Base-by-base conservation (phyloP, 2,113 vertebrate species). In the Polyodon spathula region DNA sequence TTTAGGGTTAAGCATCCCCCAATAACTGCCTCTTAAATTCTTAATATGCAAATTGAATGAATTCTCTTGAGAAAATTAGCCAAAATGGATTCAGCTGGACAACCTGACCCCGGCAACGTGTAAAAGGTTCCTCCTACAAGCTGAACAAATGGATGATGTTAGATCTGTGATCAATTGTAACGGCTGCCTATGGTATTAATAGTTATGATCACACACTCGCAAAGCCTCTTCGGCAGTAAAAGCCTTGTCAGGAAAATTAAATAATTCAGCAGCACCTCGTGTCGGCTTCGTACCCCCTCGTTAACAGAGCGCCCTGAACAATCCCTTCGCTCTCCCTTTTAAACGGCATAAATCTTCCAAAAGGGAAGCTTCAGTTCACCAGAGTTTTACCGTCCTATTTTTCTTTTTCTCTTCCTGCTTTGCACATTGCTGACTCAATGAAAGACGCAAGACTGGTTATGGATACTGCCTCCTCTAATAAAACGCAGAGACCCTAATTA, bases 151-250 rank as follows among this genome's bases (percentile, higher is more conserved):
- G 58, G 16, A 41, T 58, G 9, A 10, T n/a, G 6, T 3, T 15
- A 58, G 40, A 58, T 8, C 17, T 7, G 58, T 59, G 58, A 59
- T 59, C 50, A 17, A 41, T 51, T 16, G 50, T 40, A 12, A 44
- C 39, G n/a, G 42, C 58, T 59, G 17, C 58, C 58, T 44, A 37
- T 42, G 46, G 17, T 59, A 59, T 59, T 59, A 59, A 59, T 59
- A 59, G 48, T 59, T 48, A 59, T 59, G 58, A 59, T 50, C 42
- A 44, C 58, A 59, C 58, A 59, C 58, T 59, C 58, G 37, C 58
- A 59, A 59, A 43, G 58, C 58, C 58, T 37, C 44, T 60, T 59
- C n/a, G 37, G 41, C 58, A 37, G 58, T 59, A 37, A 59, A 59
- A 59, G 58, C 58, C 37, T 43, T 44, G 43, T 11, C 27, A 37